Base-by-base conservation (phyloP, 2,113 vertebrate genomes). In the Capreolus pygargus region DNA sequence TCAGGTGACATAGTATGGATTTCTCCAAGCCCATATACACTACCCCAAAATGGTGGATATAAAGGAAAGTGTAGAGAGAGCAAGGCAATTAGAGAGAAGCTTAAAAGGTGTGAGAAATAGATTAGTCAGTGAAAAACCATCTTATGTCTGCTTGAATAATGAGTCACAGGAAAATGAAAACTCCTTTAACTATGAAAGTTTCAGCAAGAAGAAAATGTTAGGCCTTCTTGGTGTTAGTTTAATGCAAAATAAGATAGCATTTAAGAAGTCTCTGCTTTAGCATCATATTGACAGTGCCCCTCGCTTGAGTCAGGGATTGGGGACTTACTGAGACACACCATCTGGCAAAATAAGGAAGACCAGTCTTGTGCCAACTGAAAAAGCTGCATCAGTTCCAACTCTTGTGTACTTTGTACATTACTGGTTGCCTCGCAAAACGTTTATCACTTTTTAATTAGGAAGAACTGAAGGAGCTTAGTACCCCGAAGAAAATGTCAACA, bases 381-480 rank as follows among this genome's bases (percentile, higher is more conserved):
- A 98, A 96, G 76, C 93, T 97, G 94, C 74, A 89, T 96, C 94
- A 84, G 60, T 97, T 97, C 98, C 98, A 98, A 91, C 78, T 97
- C 94, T 92, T 91, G 78, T 95, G 70, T 97, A 89, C 92, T 97
- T 95, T 96, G 70, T 86, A 98, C 61, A 86, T 97, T 97, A 91
- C 74, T 95, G 92, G 92, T 97, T 92, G 96, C 87, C 92, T 98
- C 94, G 95, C 86, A 97, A 97, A 97, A 97, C 19, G 81, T 97
- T 98, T 98, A 98, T 96, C 97, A 97, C 94, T 97, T 98, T 98
- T 98, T 97, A 97, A 98, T 98, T 97, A 96, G 95, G 90, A 97
- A 96, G 64, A 87, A 81, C 89, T 95, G 90, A 94, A 86, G 94
- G 96, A 97, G 96, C 96, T 97, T 92, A 60, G 39, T 96, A 84